Percentiles rank a stretch among this genome's conserved stretches.
Conservation (phyloP, 1,140 invertebrate species). For the Batillaria attramentaria region DNA sequence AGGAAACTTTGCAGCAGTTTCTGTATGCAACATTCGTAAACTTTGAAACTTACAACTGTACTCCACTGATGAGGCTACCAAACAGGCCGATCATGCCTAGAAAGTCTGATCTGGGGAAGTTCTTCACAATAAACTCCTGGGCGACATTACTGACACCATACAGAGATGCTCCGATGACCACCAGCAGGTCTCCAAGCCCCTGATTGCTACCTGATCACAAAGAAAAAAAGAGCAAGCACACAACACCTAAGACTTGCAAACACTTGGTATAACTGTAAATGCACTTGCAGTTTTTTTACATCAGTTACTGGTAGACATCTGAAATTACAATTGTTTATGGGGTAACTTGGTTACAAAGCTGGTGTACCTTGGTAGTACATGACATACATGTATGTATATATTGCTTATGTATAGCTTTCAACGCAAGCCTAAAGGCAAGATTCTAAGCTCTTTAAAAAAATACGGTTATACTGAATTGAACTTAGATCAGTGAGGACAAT, state of each 20-base stretch:
- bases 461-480: too few relatives aligned
- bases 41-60: constrained; percentile 81
- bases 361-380: too few relatives aligned
- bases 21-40: too few relatives aligned
- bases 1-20: background rate
- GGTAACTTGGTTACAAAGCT: too few relatives aligned
- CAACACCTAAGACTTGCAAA: background rate
- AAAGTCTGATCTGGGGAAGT: constrained; percentile 85
- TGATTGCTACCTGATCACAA: constrained; percentile 80
- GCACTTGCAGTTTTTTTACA: background rate
- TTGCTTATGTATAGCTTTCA: too few relatives aligned
- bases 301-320: background rate
- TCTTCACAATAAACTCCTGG: constrained; percentile 88
- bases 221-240: too few relatives aligned
- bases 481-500: too few relatives aligned
- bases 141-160: constrained; percentile 88
- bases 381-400: too few relatives aligned
- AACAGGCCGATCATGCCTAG: constrained; percentile 89
- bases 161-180: constrained; percentile 84
- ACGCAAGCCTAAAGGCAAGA: too few relatives aligned
- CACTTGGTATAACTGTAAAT: too few relatives aligned
- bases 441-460: too few relatives aligned
- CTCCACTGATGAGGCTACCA: constrained; percentile 83
- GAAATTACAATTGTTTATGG: background rate
- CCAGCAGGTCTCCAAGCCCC: constrained; percentile 87